Conservation (phyloP, 1,140 invertebrate species). For the Bathynomus jamesi region DNA sequence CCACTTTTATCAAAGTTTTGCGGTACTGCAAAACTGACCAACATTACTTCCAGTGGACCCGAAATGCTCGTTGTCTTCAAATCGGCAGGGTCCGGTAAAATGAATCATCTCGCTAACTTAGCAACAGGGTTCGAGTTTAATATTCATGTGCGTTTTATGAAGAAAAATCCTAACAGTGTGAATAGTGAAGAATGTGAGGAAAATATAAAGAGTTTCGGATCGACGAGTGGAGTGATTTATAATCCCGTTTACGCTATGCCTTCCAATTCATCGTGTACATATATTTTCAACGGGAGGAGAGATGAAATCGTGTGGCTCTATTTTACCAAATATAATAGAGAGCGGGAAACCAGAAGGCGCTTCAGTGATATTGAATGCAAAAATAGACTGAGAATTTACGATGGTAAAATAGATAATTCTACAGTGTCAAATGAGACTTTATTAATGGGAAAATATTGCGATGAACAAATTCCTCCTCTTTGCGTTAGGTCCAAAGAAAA, state of each 20-base stretch:
- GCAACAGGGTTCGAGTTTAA: constrained; percentile 41
- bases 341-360: constrained; percentile 4
- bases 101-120: constrained; percentile 32
- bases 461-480: constrained; percentile 30
- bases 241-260: constrained; percentile 40
- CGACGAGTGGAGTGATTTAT: constrained; percentile 36
- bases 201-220: constrained; percentile 35
- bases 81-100: constrained; percentile 37
- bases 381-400: constrained; percentile 9
- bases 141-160: constrained; percentile 39
- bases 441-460: constrained; percentile 28
- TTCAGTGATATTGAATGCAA: constrained; percentile 20
- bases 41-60: constrained; percentile 40
- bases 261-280: constrained; percentile 41
- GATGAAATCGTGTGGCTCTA: constrained; percentile 41
- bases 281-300: constrained; percentile 38
- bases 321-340: constrained; percentile 38
- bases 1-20: constrained; percentile 40
- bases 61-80: constrained; percentile 41
- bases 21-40: constrained; percentile 40
- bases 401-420: not conserved
- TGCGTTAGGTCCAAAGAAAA: constrained; percentile 30
- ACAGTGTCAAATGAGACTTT: not conserved
- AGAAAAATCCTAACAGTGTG: constrained; percentile 15
- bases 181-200: constrained; percentile 25